Conservation (phyloP, 2,797 vertebrate genomes). For the Tachyglossus aculeatus region DNA sequence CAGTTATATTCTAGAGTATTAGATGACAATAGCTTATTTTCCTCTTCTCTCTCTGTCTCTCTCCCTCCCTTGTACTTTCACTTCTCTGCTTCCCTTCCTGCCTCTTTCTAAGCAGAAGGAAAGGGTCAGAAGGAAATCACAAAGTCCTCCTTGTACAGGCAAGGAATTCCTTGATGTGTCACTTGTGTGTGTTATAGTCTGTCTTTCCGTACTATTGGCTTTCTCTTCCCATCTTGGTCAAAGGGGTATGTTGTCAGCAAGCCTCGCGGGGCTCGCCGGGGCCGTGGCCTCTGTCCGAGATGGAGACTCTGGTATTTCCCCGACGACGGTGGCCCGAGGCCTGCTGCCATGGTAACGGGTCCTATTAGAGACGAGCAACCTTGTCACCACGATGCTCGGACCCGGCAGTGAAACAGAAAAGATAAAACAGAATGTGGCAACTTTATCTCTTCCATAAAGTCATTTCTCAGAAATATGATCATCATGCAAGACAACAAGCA, state of each 20-base stretch:
- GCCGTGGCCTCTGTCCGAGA: conserved; percentile 58
- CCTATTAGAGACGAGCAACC: conserved; percentile 70
- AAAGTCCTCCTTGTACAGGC: conserved; percentile 58
- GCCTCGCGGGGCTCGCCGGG: conserved; percentile 53
- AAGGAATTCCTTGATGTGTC: conserved; percentile 49
- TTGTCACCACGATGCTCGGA: conserved; percentile 80
- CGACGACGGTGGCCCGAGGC: conserved; percentile 61
- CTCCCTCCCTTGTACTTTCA: background rate
- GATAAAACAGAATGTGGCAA: conserved; percentile 80
- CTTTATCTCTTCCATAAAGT: conserved; percentile 79
- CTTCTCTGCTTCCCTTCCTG: background rate
- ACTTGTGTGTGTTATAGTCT: conserved; percentile 45
- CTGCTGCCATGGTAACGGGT: conserved; percentile 70
- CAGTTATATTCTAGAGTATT: too few species aligned
- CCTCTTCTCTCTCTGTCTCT: background rate
- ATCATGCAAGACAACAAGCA: conserved; percentile 72
- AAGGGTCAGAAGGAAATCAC: conserved; percentile 28
- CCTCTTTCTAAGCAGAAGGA: conserved; percentile 32
- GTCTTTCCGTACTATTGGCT: conserved; percentile 53
- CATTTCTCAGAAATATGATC: conserved; percentile 83
- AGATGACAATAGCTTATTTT: background rate
- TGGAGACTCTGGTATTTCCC: conserved; percentile 56
- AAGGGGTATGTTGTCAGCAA: conserved; percentile 61
- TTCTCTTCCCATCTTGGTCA: conserved; percentile 61
- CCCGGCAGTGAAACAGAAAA: conserved; percentile 78